Evolutionary conservation across 2,888 invertebrate genomes (phyloP), one percentile per base, ranked within the genome.

Genomic region (Drosophila planitibia): DNA sequence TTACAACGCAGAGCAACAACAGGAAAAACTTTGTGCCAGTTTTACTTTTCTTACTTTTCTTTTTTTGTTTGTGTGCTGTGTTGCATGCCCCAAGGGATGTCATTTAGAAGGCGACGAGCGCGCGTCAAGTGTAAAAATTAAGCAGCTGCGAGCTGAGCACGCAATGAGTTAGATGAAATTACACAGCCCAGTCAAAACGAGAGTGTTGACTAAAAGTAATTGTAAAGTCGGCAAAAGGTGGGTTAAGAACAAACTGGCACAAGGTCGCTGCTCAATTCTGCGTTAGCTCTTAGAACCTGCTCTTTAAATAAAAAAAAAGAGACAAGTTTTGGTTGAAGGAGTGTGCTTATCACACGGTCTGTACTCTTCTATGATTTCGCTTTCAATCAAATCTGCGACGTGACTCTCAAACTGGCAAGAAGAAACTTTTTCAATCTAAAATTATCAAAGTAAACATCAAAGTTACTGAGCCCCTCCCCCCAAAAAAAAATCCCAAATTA

Each of bases 401-500:
- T 79, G 80, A 62, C 78, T 49, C 25, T 41, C 32, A 79, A 71
- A 33, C 32, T 62, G 55, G 51, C 49, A 64, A 25, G 32, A 49
- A 10, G 49, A 84, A 85, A 87, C 85, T 85, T 85, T 85, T 85
- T 85, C 80, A 89, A 85, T 89, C 87, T 77, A 82, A 85, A 84
- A 87, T 85, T 85, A 85, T 89, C 89, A 84, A 85, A 87, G 85
- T 77, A 79, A 84, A 89, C 82, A 85, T 85, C 89, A 89, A 85
- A 89, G 89, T 82, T 79, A 63, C 60, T 57, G 9, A 1, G 25
- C 25, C 49, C 49, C 25, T 9, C 2, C 0, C 2, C 0, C 54
- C 54, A 37, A 61, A 51, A 59, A 54, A 69, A 61, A 61, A 59
- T 4, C 9, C 76, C 71, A 89, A 85, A 85, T 85, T 85, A 86